phyloP scores from a whole-genome alignment of 2,888 invertebrate genomes.

The Parasteatoda lunata region DNA sequence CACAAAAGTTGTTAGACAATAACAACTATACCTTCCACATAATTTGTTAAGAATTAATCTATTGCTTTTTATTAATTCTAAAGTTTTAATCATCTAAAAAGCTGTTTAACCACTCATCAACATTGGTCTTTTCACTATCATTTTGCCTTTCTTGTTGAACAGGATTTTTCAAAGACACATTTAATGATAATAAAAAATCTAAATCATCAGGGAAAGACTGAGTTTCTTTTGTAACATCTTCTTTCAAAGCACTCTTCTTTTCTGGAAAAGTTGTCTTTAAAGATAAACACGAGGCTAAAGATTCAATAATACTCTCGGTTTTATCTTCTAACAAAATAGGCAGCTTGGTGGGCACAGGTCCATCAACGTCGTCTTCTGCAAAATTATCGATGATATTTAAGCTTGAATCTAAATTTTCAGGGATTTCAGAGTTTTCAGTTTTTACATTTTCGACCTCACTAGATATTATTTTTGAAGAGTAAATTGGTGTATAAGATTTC shows the following conservation, averaged over 20 bases:
- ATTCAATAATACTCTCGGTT: constrained; percentile 46
- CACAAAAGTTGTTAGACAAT: neutral
- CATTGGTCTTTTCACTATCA: constrained; percentile 40
- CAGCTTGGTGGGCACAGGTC: neutral
- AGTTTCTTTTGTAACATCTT: neutral
- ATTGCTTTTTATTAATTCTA: neutral
- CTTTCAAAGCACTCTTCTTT: neutral
- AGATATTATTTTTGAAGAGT: neutral
- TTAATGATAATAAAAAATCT: constrained; percentile 54
- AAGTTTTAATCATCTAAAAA: constrained; percentile 53
- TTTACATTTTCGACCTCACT: neutral
- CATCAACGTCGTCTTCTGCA: constrained; percentile 11
- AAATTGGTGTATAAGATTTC: neutral
- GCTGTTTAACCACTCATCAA: constrained; percentile 60
- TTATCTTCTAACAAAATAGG: constrained; percentile 37
- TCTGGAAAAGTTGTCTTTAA: constrained; percentile 18
- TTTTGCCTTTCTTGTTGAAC: constrained; percentile 17
- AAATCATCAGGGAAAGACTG: constrained; percentile 34
- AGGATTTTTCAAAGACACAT: constrained; percentile 14
- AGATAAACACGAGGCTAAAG: constrained; percentile 44
- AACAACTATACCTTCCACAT: neutral
- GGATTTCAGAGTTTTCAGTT: neutral
- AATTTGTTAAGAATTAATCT: too few species aligned
- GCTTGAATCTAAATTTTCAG: constrained; percentile 9
- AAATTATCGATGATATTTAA: constrained; percentile 41